Base-by-base conservation (phyloP, 1,140 invertebrate genomes). In the Polypedilum pembai region DNA sequence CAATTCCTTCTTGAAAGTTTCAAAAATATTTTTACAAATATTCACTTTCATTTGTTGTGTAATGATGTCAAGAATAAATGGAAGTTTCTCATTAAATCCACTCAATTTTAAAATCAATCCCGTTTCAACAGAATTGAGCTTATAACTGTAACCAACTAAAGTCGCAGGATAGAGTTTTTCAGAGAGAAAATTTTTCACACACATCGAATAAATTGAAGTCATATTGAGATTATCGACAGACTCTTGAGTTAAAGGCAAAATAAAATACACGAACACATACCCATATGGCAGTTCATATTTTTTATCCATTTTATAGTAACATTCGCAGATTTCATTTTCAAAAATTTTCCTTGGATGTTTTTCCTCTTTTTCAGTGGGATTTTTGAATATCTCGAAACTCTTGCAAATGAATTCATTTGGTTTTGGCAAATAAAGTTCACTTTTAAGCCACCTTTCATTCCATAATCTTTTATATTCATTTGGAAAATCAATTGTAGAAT, bases 291-390 rank as follows among this genome's bases (percentile, higher is more conserved):
- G 83, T 7, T 88, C 83, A 81, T 94, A 95, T 79, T 90, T 91
- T 41, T 88, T 85, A 83, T 95, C 94, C 72, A 90, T 88, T 76
- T 91, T 90, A 80, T 90, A 93, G 92, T 93, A 96, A 18, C 94
- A 76, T 79, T 91, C 90, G 74, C 86, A 80, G 40, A 86, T 79
- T 0, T 84, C 78, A 75, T 87, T 86, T 69, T 83, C 82, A 40
- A 86, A 82, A 12, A 91, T 82, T 78, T 89, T 86, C 40, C 82
- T 79, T 69, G 65, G 65, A 69, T 20, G 8, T 18, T 69, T 21
- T 21, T 18, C 17, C 15, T 69, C 8, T 18, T 69, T n/a, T 18
- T 69, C 65, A 4, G 45, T 56, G 3, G 65, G 65, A 8, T 69
- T 21, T 10, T 18, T 20, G 18, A 20, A 69, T 20, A 69, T 69